phyloP scores from a whole-genome alignment of 2,797 vertebrate genomes.

The Chaenodraco wilsoni region DNA sequence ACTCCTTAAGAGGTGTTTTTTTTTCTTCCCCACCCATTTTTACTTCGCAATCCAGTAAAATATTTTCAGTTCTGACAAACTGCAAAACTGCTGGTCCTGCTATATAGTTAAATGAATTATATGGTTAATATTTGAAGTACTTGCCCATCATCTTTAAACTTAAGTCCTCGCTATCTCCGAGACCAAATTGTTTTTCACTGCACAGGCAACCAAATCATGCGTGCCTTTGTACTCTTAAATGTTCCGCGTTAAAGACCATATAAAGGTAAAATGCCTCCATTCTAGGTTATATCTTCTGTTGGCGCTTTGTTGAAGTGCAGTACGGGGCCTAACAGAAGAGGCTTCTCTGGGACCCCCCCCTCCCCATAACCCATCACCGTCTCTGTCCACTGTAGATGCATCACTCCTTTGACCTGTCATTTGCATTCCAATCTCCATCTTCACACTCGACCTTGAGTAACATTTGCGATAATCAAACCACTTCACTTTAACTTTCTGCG shows the following conservation, averaged over 20 bases:
- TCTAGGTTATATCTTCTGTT: background rate
- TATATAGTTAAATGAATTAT: background rate
- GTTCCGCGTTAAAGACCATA: background rate
- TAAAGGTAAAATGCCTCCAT: background rate
- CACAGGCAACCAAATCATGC: conserved; percentile 2
- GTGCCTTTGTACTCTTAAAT: conserved; percentile 7
- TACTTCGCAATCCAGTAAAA: conserved; percentile 8
- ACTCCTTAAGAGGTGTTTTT: background rate
- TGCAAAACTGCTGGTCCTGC: background rate
- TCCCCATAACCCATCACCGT: conserved; percentile 80
- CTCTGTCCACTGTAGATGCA: conserved; percentile 68
- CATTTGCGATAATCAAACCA: conserved; percentile 26
- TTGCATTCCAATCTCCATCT: conserved; percentile 58
- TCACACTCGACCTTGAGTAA: conserved; percentile 9
- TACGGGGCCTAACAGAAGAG: conserved; percentile 67
- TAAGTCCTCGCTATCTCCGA: background rate
- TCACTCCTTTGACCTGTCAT: conserved; percentile 59
- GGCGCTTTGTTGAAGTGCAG: background rate
- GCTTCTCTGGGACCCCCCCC: conserved; percentile 83
- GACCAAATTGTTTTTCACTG: background rate
- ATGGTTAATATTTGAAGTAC: conserved; percentile 1
- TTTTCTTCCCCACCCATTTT: background rate
- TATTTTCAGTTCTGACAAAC: background rate
- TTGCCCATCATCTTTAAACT: background rate
- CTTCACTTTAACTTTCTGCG: conserved; percentile 28